Conservation (phyloP, 1,140 invertebrate genomes). For the Drosophila kikkawai region DNA sequence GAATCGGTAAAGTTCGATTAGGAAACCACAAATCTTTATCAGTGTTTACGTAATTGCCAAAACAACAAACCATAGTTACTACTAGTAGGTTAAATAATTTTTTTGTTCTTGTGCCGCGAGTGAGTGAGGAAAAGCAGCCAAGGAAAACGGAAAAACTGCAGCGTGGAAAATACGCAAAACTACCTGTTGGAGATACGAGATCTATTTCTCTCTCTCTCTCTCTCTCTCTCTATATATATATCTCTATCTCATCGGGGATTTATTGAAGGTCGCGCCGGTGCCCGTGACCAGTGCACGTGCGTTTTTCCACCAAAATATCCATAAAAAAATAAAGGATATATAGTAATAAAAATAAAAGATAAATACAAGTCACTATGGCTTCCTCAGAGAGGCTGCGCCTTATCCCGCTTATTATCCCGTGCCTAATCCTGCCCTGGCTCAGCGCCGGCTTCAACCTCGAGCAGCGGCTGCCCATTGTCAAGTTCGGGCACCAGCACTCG, state of each 20-base stretch:
- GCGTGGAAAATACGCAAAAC: constrained; percentile 32
- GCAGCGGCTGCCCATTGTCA: constrained; percentile 75
- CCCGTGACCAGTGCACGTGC: constrained; percentile 52
- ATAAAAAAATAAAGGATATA: background rate
- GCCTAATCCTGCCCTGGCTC: background rate
- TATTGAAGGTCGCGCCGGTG: constrained; percentile 26
- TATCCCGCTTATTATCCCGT: background rate
- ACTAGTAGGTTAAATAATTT: background rate
- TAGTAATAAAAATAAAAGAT: background rate
- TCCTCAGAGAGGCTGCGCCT: background rate
- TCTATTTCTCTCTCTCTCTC: background rate
- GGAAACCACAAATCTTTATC: constrained; percentile 18
- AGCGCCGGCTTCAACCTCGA: constrained; percentile 73
- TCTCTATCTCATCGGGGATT: background rate
- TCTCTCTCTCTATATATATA: too few species aligned
- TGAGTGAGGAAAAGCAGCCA: constrained; percentile 12
- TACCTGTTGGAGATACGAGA: constrained; percentile 43
- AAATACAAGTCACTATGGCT: background rate
- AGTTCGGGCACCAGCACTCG: constrained; percentile 71
- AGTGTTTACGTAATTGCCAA: constrained; percentile 22
- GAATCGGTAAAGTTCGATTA: constrained; percentile 10
- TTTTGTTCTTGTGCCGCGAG: constrained; percentile 30
- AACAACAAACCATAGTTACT: background rate
- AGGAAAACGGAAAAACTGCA: constrained; percentile 9
- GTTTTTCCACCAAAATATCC: background rate